Evolutionary conservation across 1,140 invertebrate genomes (phyloP).

Genomic region (Lamellibrachia luymesi): DNA sequence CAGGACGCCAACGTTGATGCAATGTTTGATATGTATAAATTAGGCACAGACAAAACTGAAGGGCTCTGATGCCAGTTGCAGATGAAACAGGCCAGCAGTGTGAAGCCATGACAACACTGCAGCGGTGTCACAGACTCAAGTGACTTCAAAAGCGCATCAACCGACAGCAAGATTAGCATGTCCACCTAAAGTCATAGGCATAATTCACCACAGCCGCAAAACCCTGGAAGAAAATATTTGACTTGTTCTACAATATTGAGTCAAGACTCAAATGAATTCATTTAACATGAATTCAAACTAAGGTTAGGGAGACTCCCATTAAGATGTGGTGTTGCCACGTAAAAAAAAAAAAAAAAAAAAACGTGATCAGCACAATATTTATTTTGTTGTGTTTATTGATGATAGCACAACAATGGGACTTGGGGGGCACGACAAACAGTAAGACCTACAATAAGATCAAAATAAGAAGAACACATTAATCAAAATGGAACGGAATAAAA

Average conservation of each 20-base stretch:
- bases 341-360: too few species aligned
- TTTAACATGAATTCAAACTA: too few species aligned
- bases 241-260: neutral
- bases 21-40: conserved; percentile 2
- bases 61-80: neutral
- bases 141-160: neutral
- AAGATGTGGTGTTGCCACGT: too few species aligned
- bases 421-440: too few species aligned
- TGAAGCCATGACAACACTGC: neutral
- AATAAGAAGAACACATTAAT: too few species aligned
- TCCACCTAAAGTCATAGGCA: neutral
- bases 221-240: neutral
- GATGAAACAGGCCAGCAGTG: neutral
- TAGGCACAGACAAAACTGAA: neutral
- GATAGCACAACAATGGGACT: too few species aligned
- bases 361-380: too few species aligned
- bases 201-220: neutral
- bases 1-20: neutral
- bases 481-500: too few species aligned
- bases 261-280: too few species aligned
- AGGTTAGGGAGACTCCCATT: too few species aligned
- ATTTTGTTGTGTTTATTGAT: too few species aligned
- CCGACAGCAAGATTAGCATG: neutral
- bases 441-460: too few species aligned
- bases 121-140: neutral